Evolutionary conservation across 2,888 invertebrate genomes (phyloP).

Genomic region (Phytoseiulus persimilis): DNA sequence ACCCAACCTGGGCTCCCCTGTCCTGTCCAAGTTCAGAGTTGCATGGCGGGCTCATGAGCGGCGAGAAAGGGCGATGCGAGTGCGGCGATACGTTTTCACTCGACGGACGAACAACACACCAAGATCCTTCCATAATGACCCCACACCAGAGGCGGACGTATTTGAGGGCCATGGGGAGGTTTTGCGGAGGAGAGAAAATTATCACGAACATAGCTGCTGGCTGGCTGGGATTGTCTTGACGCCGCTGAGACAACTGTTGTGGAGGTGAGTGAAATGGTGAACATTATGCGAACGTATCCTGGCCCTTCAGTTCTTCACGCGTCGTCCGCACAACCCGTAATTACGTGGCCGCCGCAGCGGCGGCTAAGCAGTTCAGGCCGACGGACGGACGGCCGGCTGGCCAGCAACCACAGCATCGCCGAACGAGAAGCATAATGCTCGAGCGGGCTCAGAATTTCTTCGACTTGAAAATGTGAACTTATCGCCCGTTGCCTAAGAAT

Average conservation of each 20-base stretch:
- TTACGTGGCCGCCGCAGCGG: not conserved
- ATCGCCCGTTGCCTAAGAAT: not conserved
- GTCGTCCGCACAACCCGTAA: not conserved
- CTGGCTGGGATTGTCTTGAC: not conserved
- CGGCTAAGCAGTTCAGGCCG: not conserved
- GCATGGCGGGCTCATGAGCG: too few relatives aligned
- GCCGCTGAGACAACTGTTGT: not conserved
- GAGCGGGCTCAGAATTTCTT: not conserved
- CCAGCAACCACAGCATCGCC: not conserved
- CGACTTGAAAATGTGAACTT: constrained; percentile 5
- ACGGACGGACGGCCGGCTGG: not conserved
- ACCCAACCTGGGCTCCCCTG: too few relatives aligned
- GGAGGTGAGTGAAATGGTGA: constrained; percentile 5
- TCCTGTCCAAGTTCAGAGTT: too few relatives aligned
- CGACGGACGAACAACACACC: not conserved
- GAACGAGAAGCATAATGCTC: not conserved
- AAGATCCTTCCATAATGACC: not conserved
- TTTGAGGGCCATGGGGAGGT: not conserved
- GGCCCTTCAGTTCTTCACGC: constrained; percentile 5
- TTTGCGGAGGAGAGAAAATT: not conserved
- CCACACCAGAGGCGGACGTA: not conserved
- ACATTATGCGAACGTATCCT: constrained; percentile 5
- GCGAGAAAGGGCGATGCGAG: not conserved
- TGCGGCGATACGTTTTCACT: not conserved
- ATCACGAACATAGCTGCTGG: not conserved